Evolutionary conservation across 2,797 vertebrate species (phyloP), one percentile per base, ranked within the genome.

Genomic region (Periparus ater): DNA sequence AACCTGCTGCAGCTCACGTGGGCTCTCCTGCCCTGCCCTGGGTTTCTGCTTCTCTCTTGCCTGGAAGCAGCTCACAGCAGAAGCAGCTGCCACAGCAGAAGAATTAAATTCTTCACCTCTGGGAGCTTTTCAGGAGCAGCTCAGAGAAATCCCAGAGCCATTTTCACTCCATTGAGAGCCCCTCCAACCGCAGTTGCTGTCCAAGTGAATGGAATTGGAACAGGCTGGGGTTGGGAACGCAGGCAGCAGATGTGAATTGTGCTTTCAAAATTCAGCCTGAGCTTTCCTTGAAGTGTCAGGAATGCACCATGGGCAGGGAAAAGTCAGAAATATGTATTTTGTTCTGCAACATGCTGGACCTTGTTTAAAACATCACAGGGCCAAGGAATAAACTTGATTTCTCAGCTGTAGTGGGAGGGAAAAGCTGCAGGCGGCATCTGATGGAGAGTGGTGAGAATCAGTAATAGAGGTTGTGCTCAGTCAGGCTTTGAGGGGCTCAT

Each of bases 1-100:
- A 1, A 10, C 14, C 15, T 70, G 9, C 44, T 45, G 32, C 12
- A 6, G 11, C 5, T 34, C 38, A 1, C 2, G n/a, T 44, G 51
- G 26, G 38, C 16, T 20, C 50, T 47, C n/a, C 50, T 54, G 26
- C 60, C n/a, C 34, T 63, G 30, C 57, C 18, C 38, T 62, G 62
- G 9, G 10, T 58, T 73, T 53, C 40, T 63, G 0, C 13, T 71
- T 48, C 17, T 18, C 34, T 45, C 32, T 47, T 51, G 25, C 26
- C 21, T 47, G 51, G 40, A 70, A 82, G 58, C 70, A 83, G 57
- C 18, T 61, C 62, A 5, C 2, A 23, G 4, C 53, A 38, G 27
- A 7, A 53, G n/a, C 55, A 77, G 65, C 55, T 81, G 68, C 51
- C 11, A 13, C 4, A 44, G 7, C 11, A 32, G 18, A 73, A 68